These are phyloP conservation scores for Cottoperca gobio DNA, from an alignment of 2,797 vertebrate genomes.

Conservation along the genomic window DNA sequence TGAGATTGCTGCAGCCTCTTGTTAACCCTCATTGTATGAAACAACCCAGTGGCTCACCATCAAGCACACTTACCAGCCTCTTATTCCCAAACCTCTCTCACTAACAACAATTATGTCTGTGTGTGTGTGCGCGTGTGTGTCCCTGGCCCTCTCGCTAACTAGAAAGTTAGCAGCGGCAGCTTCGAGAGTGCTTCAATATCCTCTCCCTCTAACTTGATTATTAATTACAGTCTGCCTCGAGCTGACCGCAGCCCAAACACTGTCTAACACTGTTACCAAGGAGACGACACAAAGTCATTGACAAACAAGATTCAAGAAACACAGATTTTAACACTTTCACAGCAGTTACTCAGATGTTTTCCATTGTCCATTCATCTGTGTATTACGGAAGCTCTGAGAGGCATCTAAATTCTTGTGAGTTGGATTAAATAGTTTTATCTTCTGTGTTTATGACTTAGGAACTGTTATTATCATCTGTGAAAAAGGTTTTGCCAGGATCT, in stretches of 20 bases:
- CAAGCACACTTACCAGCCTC: constrained; percentile 74
- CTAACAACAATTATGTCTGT: constrained; percentile 55
- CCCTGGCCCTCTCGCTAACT: constrained; percentile 58
- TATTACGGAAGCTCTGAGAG: neutral
- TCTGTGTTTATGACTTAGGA: too few species aligned
- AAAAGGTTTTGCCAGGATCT: too few species aligned
- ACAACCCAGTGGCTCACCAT: constrained; percentile 72
- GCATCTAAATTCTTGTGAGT: too few species aligned
- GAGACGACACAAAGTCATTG: constrained; percentile 65
- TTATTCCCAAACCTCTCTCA: constrained; percentile 64
- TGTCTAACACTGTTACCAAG: constrained; percentile 67
- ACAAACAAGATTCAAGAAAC: constrained; percentile 53
- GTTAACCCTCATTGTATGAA: constrained; percentile 82
- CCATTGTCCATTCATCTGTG: neutral
- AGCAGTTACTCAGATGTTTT: neutral
- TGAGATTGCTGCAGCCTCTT: constrained; percentile 77
- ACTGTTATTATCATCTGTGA: too few species aligned
- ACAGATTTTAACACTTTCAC: constrained; percentile 21
- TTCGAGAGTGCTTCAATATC: constrained; percentile 68
- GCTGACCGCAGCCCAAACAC: constrained; percentile 69
- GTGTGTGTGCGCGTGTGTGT: constrained; percentile 35
- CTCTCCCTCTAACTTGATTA: constrained; percentile 82
- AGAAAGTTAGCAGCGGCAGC: constrained; percentile 66
- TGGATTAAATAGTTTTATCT: too few species aligned
- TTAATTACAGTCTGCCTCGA: constrained; percentile 81